These are phyloP conservation scores for Xestoiulus laeticollis DNA, from an alignment of 2,888 invertebrate genomes.

Conservation along the genomic window DNA sequence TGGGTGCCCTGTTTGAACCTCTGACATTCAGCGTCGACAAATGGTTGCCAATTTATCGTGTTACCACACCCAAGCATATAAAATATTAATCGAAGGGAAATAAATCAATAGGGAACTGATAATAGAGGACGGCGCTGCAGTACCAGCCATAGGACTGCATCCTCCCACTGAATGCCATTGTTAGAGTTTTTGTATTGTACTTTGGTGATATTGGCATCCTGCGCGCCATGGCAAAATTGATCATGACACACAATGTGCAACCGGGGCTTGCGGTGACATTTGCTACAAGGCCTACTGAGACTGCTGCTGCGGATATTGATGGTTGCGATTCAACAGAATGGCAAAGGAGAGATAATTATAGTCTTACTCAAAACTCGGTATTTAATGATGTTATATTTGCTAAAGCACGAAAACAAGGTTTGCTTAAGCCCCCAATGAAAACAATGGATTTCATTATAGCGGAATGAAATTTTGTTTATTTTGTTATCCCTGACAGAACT, in stretches of 20 bases:
- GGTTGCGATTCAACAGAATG: constrained; percentile 4
- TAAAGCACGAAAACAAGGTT: not conserved
- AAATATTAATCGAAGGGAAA: constrained; percentile 39
- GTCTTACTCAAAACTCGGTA: not conserved
- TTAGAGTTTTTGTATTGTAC: not conserved
- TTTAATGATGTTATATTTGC: constrained; percentile 15
- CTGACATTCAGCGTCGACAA: constrained; percentile 25
- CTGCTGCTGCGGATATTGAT: constrained; percentile 5
- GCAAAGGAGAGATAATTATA: not conserved
- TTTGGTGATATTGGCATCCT: constrained; percentile 12
- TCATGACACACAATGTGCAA: constrained; percentile 7
- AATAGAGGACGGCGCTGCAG: not conserved
- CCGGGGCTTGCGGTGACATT: constrained; percentile 30
- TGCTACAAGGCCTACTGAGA: constrained; percentile 23
- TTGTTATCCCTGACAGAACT: too few relatives aligned
- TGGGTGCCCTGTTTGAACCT: not conserved
- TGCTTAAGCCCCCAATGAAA: not conserved
- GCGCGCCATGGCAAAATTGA: constrained; percentile 12
- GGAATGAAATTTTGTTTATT: not conserved
- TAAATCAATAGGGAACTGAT: constrained; percentile 29
- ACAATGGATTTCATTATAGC: not conserved
- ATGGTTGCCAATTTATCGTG: constrained; percentile 35
- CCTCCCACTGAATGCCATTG: not conserved
- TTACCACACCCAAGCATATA: constrained; percentile 31
- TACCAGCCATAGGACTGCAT: constrained; percentile 5